Percentiles rank a stretch among this genome's conserved stretches.
Evolutionary conservation across 2,113 vertebrate genomes (phyloP).

Genomic region (Meriones unguiculatus): DNA sequence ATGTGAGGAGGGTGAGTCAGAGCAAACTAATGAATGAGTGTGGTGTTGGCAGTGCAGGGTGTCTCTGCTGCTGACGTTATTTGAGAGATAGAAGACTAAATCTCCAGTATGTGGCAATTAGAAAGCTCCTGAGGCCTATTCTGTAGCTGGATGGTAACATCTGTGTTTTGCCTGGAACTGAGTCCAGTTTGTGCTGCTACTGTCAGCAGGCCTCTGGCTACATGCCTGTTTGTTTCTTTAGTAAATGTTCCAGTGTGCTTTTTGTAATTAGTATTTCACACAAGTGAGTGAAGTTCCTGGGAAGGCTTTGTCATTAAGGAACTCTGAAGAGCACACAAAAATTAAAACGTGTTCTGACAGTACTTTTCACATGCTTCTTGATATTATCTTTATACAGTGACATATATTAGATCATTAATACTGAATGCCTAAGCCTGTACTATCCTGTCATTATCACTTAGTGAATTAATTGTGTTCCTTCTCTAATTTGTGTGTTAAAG

Average conservation of each 20-base stretch:
- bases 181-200: conserved; percentile 42
- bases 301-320: not conserved
- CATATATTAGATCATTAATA: not conserved
- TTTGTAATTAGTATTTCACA: conserved; percentile 38
- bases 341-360: not conserved
- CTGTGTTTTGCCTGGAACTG: not conserved
- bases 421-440: not conserved
- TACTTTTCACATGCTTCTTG: conserved; percentile 25
- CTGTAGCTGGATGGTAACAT: conserved; percentile 4
- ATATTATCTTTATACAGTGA: not conserved
- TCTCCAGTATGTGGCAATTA: conserved; percentile 58
- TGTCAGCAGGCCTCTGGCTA: not conserved
- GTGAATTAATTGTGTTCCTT: not conserved
- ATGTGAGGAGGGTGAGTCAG: conserved; percentile 71
- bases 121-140: conserved; percentile 33
- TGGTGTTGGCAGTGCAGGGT: conserved; percentile 39
- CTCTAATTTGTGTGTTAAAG: not conserved
- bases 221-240: not conserved
- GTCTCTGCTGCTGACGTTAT: conserved; percentile 57
- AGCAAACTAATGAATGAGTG: conserved; percentile 68
- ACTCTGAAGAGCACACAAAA: not conserved
- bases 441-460: not conserved
- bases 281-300: conserved; percentile 25
- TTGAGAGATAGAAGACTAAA: conserved; percentile 30
- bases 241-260: conserved; percentile 31